Conservation (phyloP, 2,113 vertebrate species). For the rabbit (Oryctolagus cuniculus) region DNA sequence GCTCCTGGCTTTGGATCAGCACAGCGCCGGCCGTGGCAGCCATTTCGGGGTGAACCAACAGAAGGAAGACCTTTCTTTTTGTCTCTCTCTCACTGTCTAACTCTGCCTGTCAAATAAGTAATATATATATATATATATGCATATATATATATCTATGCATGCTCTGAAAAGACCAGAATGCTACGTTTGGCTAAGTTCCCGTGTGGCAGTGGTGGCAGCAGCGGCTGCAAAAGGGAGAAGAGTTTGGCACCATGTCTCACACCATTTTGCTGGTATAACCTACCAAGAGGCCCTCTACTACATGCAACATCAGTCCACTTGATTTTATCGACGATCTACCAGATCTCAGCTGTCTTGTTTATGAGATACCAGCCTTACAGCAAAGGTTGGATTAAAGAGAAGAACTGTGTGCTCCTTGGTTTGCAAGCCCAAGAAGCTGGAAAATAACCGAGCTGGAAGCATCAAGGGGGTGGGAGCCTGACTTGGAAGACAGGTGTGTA, state of each 20-base stretch:
- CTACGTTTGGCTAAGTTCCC: too few species aligned
- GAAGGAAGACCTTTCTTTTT: too few species aligned
- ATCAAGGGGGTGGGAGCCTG: slow-evolving; percentile 77
- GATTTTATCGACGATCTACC: slow-evolving; percentile 93
- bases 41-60: too few species aligned
- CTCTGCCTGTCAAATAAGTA: too few species aligned
- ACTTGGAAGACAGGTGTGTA: slow-evolving; percentile 79
- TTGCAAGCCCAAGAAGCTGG: slow-evolving; percentile 98
- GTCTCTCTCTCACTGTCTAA: too few species aligned
- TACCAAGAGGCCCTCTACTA: slow-evolving; percentile 90
- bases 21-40: too few species aligned
- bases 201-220: too few species aligned
- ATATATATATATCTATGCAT: too few species aligned
- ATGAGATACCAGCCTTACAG: slow-evolving; percentile 98
- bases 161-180: not conserved
- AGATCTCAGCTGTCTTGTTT: slow-evolving; percentile 88
- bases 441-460: slow-evolving; percentile 88
- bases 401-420: slow-evolving; percentile 97
- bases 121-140: too few species aligned
- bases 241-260: too few species aligned
- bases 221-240: slow-evolving; percentile 67
- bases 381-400: slow-evolving; percentile 99
- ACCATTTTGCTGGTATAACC: too few species aligned
- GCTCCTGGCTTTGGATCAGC: too few species aligned
- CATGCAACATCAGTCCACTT: slow-evolving; percentile 99